A percentile compares a stretch with the other conserved stretches of the same genome.
phyloP scores from a whole-genome alignment of 2,797 vertebrate genomes.

The Choloepus didactylus region DNA sequence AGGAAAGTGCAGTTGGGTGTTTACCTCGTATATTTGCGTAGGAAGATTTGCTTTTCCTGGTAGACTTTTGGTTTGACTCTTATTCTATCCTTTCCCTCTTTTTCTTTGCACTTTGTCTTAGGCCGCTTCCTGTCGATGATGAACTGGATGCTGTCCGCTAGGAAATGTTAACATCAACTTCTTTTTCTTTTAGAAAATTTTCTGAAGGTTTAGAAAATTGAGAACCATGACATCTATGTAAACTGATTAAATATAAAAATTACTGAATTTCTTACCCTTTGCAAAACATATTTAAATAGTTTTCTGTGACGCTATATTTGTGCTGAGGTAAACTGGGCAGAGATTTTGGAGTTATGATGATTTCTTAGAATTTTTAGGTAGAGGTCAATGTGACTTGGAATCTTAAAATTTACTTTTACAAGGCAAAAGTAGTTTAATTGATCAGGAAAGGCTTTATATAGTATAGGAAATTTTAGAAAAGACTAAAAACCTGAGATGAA shows the following conservation, averaged over 20 bases:
- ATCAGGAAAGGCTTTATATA: conserved; percentile 40
- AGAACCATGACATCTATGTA: conserved; percentile 40
- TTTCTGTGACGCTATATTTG: background rate
- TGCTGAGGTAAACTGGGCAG: background rate
- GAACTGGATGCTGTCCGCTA: conserved; percentile 27
- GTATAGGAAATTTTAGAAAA: conserved; percentile 54
- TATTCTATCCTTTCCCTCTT: conserved; percentile 18
- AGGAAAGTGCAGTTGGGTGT: conserved; percentile 70
- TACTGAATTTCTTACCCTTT: conserved; percentile 57
- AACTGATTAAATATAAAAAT: conserved; percentile 66
- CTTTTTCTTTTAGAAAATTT: background rate
- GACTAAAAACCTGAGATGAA: conserved; percentile 26
- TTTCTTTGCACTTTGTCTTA: conserved; percentile 42
- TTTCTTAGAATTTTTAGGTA: conserved; percentile 64
- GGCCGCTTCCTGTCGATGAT: conserved; percentile 24
- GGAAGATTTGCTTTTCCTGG: conserved; percentile 67
- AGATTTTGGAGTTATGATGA: conserved; percentile 34
- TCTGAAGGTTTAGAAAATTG: conserved; percentile 57
- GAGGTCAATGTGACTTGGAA: conserved; percentile 38
- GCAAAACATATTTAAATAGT: conserved; percentile 33
- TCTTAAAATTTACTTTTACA: conserved; percentile 56
- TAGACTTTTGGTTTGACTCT: conserved; percentile 75
- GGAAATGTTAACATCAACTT: conserved; percentile 6
- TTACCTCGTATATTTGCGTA: conserved; percentile 43
- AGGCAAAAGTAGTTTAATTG: conserved; percentile 48